phyloP scores from a whole-genome alignment of 1,140 invertebrate species.

The Bradysia coprophila region DNA sequence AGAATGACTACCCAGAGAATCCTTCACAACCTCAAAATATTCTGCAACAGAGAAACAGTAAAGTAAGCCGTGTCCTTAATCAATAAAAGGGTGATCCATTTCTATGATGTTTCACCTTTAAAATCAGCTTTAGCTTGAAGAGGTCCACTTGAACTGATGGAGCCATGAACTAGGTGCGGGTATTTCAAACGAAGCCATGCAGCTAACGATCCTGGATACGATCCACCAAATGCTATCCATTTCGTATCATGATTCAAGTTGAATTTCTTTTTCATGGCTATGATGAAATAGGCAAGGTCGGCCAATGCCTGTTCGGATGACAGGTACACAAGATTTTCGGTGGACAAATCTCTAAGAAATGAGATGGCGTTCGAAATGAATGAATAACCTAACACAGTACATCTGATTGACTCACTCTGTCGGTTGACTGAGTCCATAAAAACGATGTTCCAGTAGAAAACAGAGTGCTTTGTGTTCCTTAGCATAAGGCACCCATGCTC shows the following conservation, averaged over 20 bases:
- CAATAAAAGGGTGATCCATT: too few species aligned
- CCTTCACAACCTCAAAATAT: slow-evolving; percentile 53
- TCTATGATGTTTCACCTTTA: slow-evolving; percentile 28
- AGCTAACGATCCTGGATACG: slow-evolving; percentile 80
- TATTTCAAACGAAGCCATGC: slow-evolving; percentile 83
- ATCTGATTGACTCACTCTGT: not conserved
- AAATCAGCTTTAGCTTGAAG: slow-evolving; percentile 74
- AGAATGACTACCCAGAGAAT: slow-evolving; percentile 39
- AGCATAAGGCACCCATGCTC: slow-evolving; percentile 39
- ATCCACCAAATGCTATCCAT: slow-evolving; percentile 86
- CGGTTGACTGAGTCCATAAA: not conserved
- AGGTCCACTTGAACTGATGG: slow-evolving; percentile 79
- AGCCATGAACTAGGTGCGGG: slow-evolving; percentile 67
- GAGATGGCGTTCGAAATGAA: too few species aligned
- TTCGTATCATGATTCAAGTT: slow-evolving; percentile 43
- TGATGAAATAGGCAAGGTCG: slow-evolving; percentile 68
- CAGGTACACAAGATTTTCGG: slow-evolving; percentile 59
- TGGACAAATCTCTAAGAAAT: slow-evolving; percentile 19
- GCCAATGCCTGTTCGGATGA: slow-evolving; percentile 75
- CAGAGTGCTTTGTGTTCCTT: slow-evolving; percentile 44
- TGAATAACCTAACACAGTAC: too few species aligned
- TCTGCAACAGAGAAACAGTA: slow-evolving; percentile 33
- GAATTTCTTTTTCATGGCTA: slow-evolving; percentile 40
- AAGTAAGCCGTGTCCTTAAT: too few species aligned
- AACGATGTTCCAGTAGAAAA: slow-evolving; percentile 54